Percentiles rank a stretch among this genome's conserved stretches.
Evolutionary conservation across 2,113 vertebrate genomes (phyloP).

Genomic region (Malurus alboscapulatus): DNA sequence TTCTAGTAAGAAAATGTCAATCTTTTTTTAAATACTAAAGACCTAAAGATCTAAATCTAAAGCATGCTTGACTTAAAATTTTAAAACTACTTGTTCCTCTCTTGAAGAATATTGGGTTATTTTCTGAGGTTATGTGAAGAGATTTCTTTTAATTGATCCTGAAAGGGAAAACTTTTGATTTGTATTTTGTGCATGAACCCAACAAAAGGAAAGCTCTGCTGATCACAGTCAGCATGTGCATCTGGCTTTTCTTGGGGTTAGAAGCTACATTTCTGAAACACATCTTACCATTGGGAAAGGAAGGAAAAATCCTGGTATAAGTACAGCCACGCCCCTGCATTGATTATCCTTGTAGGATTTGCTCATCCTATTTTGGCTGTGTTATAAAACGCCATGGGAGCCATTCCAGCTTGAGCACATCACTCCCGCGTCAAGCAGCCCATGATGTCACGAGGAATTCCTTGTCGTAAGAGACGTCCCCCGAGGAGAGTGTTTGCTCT

Average conservation of each 20-base stretch:
- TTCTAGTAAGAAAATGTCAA: neutral
- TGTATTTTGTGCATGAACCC: neutral
- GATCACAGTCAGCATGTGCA: neutral
- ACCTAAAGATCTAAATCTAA: neutral
- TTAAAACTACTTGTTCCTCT: neutral
- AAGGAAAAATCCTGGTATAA: neutral
- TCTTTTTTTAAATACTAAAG: neutral
- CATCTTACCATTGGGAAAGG: neutral
- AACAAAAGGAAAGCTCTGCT: neutral
- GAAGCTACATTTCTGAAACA: neutral
- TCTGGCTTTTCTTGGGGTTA: neutral
- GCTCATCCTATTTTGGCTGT: neutral
- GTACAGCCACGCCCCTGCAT: neutral
- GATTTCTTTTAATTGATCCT: neutral
- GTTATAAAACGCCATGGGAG: constrained; percentile 5
- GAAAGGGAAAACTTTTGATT: neutral
- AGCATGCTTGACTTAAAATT: neutral
- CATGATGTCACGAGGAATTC: constrained; percentile 60
- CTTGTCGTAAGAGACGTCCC: constrained; percentile 36
- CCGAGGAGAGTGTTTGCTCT: constrained; percentile 7
- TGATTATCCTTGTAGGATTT: constrained; percentile 50
- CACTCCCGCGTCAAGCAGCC: neutral
- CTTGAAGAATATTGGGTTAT: neutral
- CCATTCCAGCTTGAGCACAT: neutral
- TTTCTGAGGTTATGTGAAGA: neutral